phyloP scores from a whole-genome alignment of 1,140 invertebrate genomes.

The Lucilia sericata region DNA sequence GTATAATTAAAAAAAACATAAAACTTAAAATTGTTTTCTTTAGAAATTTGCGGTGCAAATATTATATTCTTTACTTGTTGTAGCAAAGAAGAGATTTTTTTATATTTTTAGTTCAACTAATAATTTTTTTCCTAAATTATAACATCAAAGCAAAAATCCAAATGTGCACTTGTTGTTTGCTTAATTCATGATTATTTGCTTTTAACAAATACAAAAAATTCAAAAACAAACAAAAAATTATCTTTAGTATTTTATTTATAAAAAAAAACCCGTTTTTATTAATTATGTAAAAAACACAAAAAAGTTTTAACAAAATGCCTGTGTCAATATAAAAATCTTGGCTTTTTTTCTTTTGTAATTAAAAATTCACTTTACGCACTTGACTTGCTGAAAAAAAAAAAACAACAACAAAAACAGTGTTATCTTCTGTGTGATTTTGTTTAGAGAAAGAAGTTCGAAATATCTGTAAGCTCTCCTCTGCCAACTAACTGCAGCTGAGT shows the following conservation, averaged over 20 bases:
- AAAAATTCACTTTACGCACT: constrained; percentile 13
- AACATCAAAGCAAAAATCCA: not conserved
- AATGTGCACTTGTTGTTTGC: constrained; percentile 39
- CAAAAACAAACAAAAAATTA: not conserved
- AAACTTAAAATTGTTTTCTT: not conserved
- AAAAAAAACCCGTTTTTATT: constrained; percentile 16
- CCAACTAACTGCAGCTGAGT: constrained; percentile 4
- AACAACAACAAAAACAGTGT: not conserved
- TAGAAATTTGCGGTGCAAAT: constrained; percentile 36
- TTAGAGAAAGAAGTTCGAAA: constrained; percentile 2
- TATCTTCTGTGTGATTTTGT: not conserved
- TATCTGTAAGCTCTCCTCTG: not conserved
- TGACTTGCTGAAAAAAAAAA: not conserved
- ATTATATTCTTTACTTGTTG: constrained; percentile 22
- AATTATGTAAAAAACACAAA: not conserved
- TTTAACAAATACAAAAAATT: not conserved
- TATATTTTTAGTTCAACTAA: not conserved
- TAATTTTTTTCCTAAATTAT: not conserved
- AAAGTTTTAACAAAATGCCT: not conserved
- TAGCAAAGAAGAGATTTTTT: not conserved
- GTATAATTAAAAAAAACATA: constrained; percentile 21
- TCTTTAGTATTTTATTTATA: not conserved
- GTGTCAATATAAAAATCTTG: not conserved
- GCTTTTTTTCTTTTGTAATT: not conserved
- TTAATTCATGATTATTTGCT: constrained; percentile 4